These are phyloP conservation scores for Drosophila guanche DNA, from an alignment of 1,140 invertebrate species.

Conservation along the genomic window DNA sequence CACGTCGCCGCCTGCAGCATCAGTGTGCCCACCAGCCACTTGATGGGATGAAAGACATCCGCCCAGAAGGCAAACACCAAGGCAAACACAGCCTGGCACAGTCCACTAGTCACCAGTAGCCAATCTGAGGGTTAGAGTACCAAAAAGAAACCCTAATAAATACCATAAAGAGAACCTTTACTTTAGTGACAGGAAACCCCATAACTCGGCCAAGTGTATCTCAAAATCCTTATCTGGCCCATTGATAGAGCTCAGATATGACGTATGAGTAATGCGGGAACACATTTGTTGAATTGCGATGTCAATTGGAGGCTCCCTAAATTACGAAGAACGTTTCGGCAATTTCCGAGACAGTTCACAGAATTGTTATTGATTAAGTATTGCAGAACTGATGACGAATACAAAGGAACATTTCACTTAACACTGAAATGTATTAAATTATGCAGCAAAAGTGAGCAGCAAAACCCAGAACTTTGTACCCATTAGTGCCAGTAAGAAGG, in stretches of 20 bases:
- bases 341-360: not conserved
- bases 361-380: constrained; percentile 36
- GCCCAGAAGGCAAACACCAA: constrained; percentile 86
- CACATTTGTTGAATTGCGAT: not conserved
- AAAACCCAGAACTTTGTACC: no score
- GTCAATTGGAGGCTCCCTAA: constrained; percentile 18
- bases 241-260: constrained; percentile 9
- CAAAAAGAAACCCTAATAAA: constrained; percentile 4
- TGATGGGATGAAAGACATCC: constrained; percentile 85
- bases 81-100: constrained; percentile 85
- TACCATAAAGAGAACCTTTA: not conserved
- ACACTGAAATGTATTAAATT: not conserved
- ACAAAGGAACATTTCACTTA: not conserved
- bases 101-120: constrained; percentile 85
- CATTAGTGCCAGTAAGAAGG: no score
- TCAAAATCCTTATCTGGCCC: constrained; percentile 25
- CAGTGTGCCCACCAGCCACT: constrained; percentile 86
- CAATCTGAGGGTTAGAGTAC: constrained; percentile 84
- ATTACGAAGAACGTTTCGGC: not conserved
- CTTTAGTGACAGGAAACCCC: not conserved
- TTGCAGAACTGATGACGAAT: constrained; percentile 21
- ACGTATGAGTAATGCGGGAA: constrained; percentile 43
- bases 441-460: no score
- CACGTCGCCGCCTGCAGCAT: constrained; percentile 85
- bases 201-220: not conserved